A percentile compares a stretch with the other conserved stretches of the same genome.
These are phyloP conservation scores for Amaurobius ferox DNA, from an alignment of 2,888 invertebrate species.

Conservation along the genomic window DNA sequence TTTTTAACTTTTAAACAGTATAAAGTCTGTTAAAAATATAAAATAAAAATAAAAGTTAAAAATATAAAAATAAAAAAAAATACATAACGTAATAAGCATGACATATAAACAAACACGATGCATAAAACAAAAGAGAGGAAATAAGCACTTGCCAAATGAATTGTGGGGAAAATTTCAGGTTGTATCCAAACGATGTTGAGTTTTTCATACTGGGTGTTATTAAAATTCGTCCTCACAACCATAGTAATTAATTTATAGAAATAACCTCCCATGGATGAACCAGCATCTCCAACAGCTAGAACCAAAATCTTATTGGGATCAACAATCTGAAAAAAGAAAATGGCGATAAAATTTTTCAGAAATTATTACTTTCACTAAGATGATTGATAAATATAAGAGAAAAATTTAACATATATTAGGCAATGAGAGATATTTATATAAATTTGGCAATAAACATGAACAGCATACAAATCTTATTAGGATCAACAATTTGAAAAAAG, in stretches of 20 bases:
- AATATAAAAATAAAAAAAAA: not conserved
- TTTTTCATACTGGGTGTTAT: conserved; percentile 62
- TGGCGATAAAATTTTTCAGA: too few relatives aligned
- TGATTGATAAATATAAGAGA: too few relatives aligned
- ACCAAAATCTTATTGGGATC: conserved; percentile 61
- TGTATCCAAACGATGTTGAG: conserved; percentile 73
- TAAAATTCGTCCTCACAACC: conserved; percentile 67
- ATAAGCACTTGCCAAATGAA: conserved; percentile 54
- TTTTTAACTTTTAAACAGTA: not conserved
- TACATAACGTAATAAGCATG: not conserved
- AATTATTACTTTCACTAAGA: too few relatives aligned
- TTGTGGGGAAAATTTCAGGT: conserved; percentile 69
- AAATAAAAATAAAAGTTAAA: conserved; percentile 2
- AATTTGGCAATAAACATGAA: too few relatives aligned
- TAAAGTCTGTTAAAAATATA: not conserved
- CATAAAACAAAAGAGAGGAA: too few relatives aligned
- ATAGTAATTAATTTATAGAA: conserved; percentile 72
- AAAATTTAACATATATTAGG: too few relatives aligned
- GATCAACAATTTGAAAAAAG: conserved; percentile 58
- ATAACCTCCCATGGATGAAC: conserved; percentile 72
- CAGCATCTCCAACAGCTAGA: conserved; percentile 69
- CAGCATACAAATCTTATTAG: conserved; percentile 51
- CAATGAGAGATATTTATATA: too few relatives aligned
- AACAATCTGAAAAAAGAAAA: conserved; percentile 54
- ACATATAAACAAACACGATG: too few relatives aligned